Conservation (phyloP, 1,140 invertebrate species). For the Ganaspis sp. region DNA sequence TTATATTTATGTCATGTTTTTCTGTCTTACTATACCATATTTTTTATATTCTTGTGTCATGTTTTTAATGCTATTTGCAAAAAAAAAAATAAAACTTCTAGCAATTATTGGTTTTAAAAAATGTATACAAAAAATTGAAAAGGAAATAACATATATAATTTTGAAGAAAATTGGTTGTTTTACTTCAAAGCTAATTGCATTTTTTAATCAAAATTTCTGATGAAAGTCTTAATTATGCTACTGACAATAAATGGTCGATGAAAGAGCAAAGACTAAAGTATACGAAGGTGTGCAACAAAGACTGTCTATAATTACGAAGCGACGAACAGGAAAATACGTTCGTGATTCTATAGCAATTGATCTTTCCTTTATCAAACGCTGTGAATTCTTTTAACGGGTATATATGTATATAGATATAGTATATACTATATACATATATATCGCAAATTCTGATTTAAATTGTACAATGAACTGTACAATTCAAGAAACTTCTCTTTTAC, state of each 20-base stretch:
- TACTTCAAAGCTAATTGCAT: background rate
- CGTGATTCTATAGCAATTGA: conserved; percentile 16
- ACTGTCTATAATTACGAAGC: conserved; percentile 8
- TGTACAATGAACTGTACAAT: conserved; percentile 17
- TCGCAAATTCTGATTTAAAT: conserved; percentile 4
- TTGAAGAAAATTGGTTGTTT: background rate
- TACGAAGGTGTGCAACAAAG: background rate
- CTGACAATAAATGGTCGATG: background rate
- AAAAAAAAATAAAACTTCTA: too few relatives aligned
- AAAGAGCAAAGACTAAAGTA: background rate
- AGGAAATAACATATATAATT: too few relatives aligned
- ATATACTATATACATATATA: background rate
- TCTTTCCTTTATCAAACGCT: background rate
- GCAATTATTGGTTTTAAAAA: too few relatives aligned
- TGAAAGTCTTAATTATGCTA: background rate
- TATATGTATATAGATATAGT: too few relatives aligned
- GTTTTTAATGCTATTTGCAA: too few relatives aligned
- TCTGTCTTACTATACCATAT: too few relatives aligned
- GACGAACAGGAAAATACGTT: conserved; percentile 19
- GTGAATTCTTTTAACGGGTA: background rate
- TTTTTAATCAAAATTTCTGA: conserved; percentile 5
- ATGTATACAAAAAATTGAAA: too few relatives aligned
- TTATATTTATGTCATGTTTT: too few relatives aligned
- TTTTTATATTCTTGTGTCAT: too few relatives aligned
- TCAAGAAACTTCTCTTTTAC: background rate